Evolutionary conservation across 2,888 invertebrate genomes (phyloP).

Genomic region (Nephrotoma flavescens): DNA sequence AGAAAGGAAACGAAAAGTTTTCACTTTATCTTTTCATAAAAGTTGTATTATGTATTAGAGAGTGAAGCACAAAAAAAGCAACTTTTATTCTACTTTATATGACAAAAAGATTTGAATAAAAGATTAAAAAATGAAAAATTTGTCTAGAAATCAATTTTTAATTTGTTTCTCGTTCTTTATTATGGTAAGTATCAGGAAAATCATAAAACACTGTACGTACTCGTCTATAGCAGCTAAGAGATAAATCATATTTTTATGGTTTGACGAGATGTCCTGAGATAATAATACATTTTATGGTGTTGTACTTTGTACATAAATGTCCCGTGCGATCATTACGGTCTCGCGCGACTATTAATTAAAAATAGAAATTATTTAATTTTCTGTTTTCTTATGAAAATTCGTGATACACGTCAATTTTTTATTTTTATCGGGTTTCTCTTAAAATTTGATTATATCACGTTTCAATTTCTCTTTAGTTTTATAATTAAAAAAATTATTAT

Average conservation of each 20-base stretch:
- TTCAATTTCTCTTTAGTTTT: not conserved
- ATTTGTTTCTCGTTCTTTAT: not conserved
- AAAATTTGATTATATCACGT: not conserved
- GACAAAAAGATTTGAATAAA: not conserved
- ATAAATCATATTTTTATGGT: not conserved
- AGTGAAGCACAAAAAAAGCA: not conserved
- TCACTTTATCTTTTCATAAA: not conserved
- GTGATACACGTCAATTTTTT: not conserved
- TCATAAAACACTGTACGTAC: not conserved
- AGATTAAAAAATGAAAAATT: not conserved
- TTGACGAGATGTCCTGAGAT: not conserved
- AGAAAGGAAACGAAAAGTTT: not conserved
- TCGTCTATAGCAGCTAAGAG: not conserved
- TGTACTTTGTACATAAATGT: not conserved
- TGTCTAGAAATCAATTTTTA: not conserved
- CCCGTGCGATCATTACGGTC: not conserved
- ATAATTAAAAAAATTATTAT: not conserved
- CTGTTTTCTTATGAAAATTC: not conserved
- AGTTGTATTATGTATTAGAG: not conserved
- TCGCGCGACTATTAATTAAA: not conserved
- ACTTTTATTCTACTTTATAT: not conserved
- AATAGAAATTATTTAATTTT: not conserved
- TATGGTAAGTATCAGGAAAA: not conserved
- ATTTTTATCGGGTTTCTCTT: not conserved
- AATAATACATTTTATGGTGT: not conserved